phyloP scores from a whole-genome alignment of 2,797 vertebrate genomes.

The Sebastes dallii region DNA sequence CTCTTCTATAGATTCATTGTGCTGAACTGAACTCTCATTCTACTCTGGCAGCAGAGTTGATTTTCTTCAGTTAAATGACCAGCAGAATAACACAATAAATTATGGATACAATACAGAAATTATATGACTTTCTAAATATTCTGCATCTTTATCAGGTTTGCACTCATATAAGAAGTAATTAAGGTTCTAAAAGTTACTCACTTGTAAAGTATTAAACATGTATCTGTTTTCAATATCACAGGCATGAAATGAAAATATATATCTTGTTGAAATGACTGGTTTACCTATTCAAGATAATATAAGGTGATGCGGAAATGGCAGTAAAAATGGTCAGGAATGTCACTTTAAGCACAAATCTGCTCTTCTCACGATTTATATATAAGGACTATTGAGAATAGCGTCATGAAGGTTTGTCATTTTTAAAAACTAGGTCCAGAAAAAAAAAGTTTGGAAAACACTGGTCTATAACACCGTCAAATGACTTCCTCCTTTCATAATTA shows the following conservation, averaged over 20 bases:
- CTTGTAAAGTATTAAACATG: too few species aligned
- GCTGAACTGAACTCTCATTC: slow-evolving; percentile 1
- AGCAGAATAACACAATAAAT: not conserved
- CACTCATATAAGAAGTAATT: not conserved
- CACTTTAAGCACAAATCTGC: not conserved
- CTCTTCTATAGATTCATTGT: slow-evolving; percentile 26
- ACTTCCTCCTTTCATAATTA: not conserved
- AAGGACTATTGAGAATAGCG: not conserved
- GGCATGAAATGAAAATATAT: not conserved
- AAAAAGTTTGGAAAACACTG: not conserved
- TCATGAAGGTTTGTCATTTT: not conserved
- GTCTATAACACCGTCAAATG: not conserved
- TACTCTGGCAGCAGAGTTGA: not conserved
- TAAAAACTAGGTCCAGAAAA: not conserved
- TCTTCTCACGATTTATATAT: not conserved
- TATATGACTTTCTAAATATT: not conserved
- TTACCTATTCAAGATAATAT: not conserved
- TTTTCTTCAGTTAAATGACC: not conserved
- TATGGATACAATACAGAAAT: not conserved
- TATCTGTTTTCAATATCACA: not conserved
- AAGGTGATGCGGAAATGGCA: not conserved
- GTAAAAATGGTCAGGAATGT: not conserved
- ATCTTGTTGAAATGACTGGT: not conserved
- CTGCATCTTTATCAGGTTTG: not conserved
- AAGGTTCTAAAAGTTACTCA: not conserved